Percentiles rank a stretch among this genome's conserved stretches.
These are phyloP conservation scores for Bilobella aurantiaca DNA, from an alignment of 1,140 invertebrate species.

Conservation along the genomic window DNA sequence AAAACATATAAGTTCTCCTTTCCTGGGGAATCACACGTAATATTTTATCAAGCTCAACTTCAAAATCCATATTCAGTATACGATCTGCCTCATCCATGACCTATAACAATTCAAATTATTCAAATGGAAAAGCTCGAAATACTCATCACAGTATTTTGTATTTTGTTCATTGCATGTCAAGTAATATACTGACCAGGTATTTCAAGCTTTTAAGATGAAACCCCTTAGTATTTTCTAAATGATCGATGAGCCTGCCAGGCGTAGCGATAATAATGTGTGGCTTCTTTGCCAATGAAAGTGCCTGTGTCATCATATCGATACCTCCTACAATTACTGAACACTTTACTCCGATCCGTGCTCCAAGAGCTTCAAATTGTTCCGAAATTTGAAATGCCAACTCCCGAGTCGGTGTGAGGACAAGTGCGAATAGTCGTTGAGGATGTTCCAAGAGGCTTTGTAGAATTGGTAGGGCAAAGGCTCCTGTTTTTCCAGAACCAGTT, in stretches of 20 bases:
- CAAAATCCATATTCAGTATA: constrained; percentile 93
- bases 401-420: constrained; percentile 90
- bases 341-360: constrained; percentile 78
- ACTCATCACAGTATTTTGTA: not conserved
- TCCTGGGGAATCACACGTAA: constrained; percentile 81
- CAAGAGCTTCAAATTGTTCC: constrained; percentile 89
- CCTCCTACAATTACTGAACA: constrained; percentile 93
- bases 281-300: constrained; percentile 79
- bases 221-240: constrained; percentile 87
- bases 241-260: constrained; percentile 78
- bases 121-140: not conserved
- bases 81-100: constrained; percentile 94
- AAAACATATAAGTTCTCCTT: constrained; percentile 79
- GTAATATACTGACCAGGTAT: constrained; percentile 55
- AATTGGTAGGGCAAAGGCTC: constrained; percentile 91
- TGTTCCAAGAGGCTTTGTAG: constrained; percentile 78
- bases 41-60: constrained; percentile 92
- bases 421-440: constrained; percentile 85
- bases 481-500: constrained; percentile 97
- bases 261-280: constrained; percentile 92
- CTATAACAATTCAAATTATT: constrained; percentile 36
- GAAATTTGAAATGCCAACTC: constrained; percentile 94
- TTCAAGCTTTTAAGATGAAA: constrained; percentile 80
- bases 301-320: constrained; percentile 93
- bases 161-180: too few species aligned